phyloP scores from a whole-genome alignment of 2,888 invertebrate genomes.

The Drosophila phalerata region DNA sequence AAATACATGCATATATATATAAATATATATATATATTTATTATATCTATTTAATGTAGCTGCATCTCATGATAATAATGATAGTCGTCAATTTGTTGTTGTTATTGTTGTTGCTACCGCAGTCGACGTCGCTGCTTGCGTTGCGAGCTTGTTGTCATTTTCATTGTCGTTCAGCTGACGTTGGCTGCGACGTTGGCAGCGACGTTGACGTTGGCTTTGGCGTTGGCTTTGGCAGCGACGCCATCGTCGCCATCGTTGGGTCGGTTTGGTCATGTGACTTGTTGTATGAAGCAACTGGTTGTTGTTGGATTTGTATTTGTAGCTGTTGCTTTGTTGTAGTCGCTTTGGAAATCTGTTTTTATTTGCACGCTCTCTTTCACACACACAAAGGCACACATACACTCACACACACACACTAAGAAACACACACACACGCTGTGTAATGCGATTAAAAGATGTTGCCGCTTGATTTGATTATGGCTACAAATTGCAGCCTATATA shows the following conservation, averaged over 20 bases:
- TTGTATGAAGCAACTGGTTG: constrained; percentile 80
- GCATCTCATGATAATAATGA: constrained; percentile 58
- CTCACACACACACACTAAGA: constrained; percentile 13
- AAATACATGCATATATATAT: background rate
- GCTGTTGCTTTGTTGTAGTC: constrained; percentile 61
- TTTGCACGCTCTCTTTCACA: constrained; percentile 75
- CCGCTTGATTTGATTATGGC: constrained; percentile 63
- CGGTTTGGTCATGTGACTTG: constrained; percentile 79
- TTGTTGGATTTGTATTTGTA: constrained; percentile 30
- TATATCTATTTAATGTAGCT: constrained; percentile 31
- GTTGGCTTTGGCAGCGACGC: constrained; percentile 38
- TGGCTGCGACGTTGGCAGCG: constrained; percentile 3
- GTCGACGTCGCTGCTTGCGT: constrained; percentile 30
- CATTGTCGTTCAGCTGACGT: constrained; percentile 44
- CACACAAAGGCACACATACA: constrained; percentile 31
- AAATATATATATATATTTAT: background rate
- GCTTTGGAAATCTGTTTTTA: constrained; percentile 79
- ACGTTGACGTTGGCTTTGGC: constrained; percentile 31
- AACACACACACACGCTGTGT: constrained; percentile 37
- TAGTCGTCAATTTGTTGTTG: constrained; percentile 50
- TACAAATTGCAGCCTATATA: constrained; percentile 40
- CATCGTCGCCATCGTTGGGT: constrained; percentile 71
- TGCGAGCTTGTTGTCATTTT: constrained; percentile 55
- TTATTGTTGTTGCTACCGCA: constrained; percentile 31
- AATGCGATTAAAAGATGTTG: constrained; percentile 73